Percentiles rank a stretch among this genome's conserved stretches.
These are phyloP conservation scores for Bufo gargarizans DNA, from an alignment of 2,113 vertebrate genomes.

Conservation along the genomic window DNA sequence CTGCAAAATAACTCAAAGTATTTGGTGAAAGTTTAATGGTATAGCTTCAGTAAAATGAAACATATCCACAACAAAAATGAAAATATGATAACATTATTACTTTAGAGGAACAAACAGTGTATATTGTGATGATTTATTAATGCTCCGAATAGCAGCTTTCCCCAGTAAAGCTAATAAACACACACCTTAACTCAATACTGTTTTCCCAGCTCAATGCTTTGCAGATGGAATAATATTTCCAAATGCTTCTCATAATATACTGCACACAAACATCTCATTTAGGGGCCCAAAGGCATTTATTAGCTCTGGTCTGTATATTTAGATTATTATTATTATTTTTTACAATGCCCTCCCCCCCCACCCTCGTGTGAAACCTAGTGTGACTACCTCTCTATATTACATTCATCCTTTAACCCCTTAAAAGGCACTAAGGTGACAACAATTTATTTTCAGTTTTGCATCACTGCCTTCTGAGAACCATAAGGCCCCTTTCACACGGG, in stretches of 20 bases:
- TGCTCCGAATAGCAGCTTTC: conserved; percentile 2
- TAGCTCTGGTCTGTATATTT: not conserved
- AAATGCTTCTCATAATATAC: not conserved
- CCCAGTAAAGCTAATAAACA: conserved; percentile 29
- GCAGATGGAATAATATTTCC: conserved; percentile 6
- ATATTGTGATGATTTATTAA: conserved; percentile 44
- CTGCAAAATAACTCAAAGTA: not conserved
- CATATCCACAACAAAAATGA: conserved; percentile 21
- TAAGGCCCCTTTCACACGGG: too few relatives aligned
- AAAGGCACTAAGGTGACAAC: too few relatives aligned
- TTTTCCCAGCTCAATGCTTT: not conserved
- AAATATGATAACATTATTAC: conserved; percentile 39
- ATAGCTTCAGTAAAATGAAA: not conserved
- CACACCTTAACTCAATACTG: conserved; percentile 34
- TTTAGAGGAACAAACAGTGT: not conserved
- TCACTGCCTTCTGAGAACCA: too few relatives aligned
- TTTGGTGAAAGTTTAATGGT: conserved; percentile 8
- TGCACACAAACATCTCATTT: not conserved
- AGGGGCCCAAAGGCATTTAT: not conserved
- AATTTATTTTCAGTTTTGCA: too few relatives aligned
- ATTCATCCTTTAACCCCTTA: too few relatives aligned
- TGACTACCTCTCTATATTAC: not conserved
- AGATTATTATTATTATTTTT: not conserved
- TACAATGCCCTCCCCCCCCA: not conserved
- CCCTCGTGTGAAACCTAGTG: not conserved